These are phyloP conservation scores for Mythimna albipuncta DNA, from an alignment of 2,888 invertebrate species.

Conservation along the genomic window DNA sequence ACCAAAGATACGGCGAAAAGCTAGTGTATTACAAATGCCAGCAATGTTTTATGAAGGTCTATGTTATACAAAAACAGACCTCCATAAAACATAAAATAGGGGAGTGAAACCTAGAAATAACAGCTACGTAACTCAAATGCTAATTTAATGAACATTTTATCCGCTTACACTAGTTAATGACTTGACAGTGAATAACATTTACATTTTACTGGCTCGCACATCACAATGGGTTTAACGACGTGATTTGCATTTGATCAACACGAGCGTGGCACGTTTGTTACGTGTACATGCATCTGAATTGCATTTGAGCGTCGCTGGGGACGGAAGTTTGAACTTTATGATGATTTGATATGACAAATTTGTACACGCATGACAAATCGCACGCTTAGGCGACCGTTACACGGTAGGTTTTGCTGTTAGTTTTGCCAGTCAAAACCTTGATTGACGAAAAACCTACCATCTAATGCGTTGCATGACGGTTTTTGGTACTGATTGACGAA, in stretches of 20 bases:
- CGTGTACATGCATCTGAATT: slow-evolving; percentile 55
- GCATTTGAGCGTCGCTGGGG: slow-evolving; percentile 30
- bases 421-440: too few species aligned
- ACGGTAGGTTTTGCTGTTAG: too few species aligned
- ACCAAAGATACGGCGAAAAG: too few species aligned
- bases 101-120: slow-evolving; percentile 44
- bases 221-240: slow-evolving; percentile 46
- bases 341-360: not conserved
- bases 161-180: slow-evolving; percentile 64
- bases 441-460: too few species aligned
- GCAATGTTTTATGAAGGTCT: slow-evolving; percentile 14
- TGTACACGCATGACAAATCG: not conserved
- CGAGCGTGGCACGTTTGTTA: slow-evolving; percentile 49
- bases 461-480: too few species aligned
- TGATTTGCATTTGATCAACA: slow-evolving; percentile 59
- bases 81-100: slow-evolving; percentile 38
- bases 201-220: slow-evolving; percentile 71
- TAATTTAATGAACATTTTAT: slow-evolving; percentile 68
- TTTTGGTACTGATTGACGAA: too few species aligned
- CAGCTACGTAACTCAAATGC: slow-evolving; percentile 59
- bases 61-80: slow-evolving; percentile 25
- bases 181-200: slow-evolving; percentile 70
- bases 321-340: slow-evolving; percentile 7
- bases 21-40: slow-evolving; percentile 19
- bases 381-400: too few species aligned